A percentile compares a stretch with the other conserved stretches of the same genome.
Evolutionary conservation across 2,113 vertebrate genomes (phyloP).

Genomic region (Pluvialis apricaria): DNA sequence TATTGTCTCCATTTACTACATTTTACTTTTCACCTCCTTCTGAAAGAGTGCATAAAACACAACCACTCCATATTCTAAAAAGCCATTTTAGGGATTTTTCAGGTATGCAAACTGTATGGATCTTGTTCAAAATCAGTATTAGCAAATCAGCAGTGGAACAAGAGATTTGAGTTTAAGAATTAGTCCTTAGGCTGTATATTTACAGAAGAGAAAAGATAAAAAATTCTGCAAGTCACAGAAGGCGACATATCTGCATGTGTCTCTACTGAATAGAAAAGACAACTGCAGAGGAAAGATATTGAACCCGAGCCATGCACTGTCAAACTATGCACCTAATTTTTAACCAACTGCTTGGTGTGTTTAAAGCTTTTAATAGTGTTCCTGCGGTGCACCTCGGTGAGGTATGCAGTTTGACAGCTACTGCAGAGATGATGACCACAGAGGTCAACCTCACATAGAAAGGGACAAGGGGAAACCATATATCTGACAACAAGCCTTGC

Average conservation of each 20-base stretch:
- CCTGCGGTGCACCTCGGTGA: background rate
- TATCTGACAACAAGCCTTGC: background rate
- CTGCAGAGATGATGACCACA: background rate
- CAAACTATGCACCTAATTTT: background rate
- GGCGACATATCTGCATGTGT: background rate
- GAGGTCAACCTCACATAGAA: background rate
- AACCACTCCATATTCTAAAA: background rate
- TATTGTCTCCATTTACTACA: slow-evolving; percentile 7
- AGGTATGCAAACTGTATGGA: background rate
- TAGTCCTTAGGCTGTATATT: background rate
- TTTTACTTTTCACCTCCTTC: slow-evolving; percentile 15
- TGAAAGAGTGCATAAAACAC: slow-evolving; percentile 37
- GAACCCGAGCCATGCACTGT: background rate
- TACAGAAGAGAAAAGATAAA: background rate
- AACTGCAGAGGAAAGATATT: background rate
- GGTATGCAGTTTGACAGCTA: background rate
- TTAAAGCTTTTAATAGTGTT: background rate
- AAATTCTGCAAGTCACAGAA: background rate
- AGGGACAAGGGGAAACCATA: background rate
- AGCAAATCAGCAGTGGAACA: background rate
- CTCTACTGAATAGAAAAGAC: background rate
- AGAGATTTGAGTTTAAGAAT: background rate
- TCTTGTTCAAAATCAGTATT: slow-evolving; percentile 4
- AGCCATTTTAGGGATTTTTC: slow-evolving; percentile 36
- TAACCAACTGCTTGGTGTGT: background rate